Conservation (phyloP, 2,888 invertebrate genomes). For the Orthonevra nobilis region DNA sequence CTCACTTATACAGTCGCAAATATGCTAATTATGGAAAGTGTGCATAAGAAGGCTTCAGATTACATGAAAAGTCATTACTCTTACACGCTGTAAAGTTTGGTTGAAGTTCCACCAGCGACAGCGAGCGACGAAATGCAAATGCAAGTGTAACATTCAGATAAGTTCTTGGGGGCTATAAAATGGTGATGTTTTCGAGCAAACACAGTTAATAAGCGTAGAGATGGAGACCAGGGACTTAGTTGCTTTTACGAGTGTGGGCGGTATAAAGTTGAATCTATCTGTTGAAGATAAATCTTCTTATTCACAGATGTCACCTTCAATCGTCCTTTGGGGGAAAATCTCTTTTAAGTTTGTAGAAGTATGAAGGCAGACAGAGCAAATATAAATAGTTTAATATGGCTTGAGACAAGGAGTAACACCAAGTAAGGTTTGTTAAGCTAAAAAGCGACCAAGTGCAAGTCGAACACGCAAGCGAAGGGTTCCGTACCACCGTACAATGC, state of each 20-base stretch:
- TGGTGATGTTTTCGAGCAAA: slow-evolving; percentile 43
- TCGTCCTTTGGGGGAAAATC: too few species aligned
- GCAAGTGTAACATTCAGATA: slow-evolving; percentile 60
- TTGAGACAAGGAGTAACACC: too few species aligned
- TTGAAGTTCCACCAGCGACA: slow-evolving; percentile 20
- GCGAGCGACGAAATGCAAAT: slow-evolving; percentile 48
- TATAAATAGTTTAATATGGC: too few species aligned
- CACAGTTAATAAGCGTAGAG: slow-evolving; percentile 40
- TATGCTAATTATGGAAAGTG: slow-evolving; percentile 66
- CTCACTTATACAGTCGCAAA: slow-evolving; percentile 35
- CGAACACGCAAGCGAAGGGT: too few species aligned
- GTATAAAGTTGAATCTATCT: neutral
- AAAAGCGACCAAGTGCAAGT: too few species aligned
- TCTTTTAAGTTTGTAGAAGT: too few species aligned
- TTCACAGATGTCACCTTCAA: neutral
- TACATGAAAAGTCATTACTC: slow-evolving; percentile 59
- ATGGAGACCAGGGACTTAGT: too few species aligned
- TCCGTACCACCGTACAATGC: too few species aligned
- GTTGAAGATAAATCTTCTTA: slow-evolving; percentile 25
- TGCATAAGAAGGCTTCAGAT: slow-evolving; percentile 59
- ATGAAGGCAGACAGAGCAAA: too few species aligned
- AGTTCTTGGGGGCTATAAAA: slow-evolving; percentile 48
- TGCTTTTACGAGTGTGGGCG: too few species aligned
- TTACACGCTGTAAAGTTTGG: slow-evolving; percentile 55
- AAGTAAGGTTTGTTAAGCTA: too few species aligned